phyloP scores from a whole-genome alignment of 2,113 vertebrate species.

The Syngnathoides biaculeatus region DNA sequence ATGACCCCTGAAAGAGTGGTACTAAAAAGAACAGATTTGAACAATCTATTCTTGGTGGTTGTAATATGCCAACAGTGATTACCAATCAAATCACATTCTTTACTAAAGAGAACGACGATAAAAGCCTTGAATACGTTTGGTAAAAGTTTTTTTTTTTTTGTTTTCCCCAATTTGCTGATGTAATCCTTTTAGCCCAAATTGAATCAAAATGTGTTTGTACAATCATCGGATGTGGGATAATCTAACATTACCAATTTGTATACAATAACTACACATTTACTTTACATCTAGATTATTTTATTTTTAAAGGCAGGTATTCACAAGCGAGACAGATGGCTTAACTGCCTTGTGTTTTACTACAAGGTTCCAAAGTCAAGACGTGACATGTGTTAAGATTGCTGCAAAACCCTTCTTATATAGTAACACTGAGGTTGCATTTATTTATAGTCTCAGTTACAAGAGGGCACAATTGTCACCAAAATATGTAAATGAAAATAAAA shows the following conservation, averaged over 20 bases:
- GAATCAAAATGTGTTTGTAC: not conserved
- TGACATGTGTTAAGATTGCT: not conserved
- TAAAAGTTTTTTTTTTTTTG: not conserved
- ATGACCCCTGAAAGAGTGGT: conserved; percentile 12
- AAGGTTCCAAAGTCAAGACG: not conserved
- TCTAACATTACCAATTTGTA: not conserved
- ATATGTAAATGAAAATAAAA: not conserved
- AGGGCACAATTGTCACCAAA: conserved; percentile 5
- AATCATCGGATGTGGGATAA: not conserved
- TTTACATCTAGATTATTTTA: not conserved
- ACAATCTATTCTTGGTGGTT: not conserved
- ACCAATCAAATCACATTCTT: conserved; percentile 4
- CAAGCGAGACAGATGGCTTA: not conserved
- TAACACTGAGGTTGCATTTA: conserved; percentile 5
- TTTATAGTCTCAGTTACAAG: conserved; percentile 19
- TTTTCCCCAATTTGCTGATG: not conserved
- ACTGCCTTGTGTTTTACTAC: not conserved
- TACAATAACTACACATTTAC: not conserved
- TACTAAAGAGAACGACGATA: not conserved
- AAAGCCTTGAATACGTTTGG: not conserved
- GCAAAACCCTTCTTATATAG: conserved; percentile 10
- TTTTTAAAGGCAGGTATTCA: not conserved
- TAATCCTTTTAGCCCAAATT: not conserved
- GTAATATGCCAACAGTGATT: not conserved
- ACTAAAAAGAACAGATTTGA: not conserved